Conservation (phyloP, 2,797 vertebrate species). For the Coregonus sp. region DNA sequence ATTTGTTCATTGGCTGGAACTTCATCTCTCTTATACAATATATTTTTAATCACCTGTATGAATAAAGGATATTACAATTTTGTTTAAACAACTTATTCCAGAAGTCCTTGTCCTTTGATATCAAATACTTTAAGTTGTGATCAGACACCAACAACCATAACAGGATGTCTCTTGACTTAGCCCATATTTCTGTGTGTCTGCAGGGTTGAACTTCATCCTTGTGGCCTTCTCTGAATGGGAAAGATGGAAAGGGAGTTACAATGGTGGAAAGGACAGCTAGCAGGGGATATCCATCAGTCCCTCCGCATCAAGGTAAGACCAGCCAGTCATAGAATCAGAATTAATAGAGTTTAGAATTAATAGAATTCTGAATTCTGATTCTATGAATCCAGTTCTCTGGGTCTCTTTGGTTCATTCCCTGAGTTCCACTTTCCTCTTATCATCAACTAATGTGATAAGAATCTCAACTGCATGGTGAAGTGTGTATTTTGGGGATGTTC, state of each 20-base stretch:
- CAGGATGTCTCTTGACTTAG: conserved; percentile 25
- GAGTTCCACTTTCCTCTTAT: neutral
- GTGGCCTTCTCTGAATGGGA: conserved; percentile 70
- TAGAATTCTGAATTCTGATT: too few relatives aligned
- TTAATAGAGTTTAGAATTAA: neutral
- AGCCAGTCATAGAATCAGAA: neutral
- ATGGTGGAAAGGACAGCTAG: conserved; percentile 88
- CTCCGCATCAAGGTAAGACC: conserved; percentile 83
- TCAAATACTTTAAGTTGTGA: neutral
- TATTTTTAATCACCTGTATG: too few relatives aligned
- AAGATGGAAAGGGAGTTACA: conserved; percentile 80
- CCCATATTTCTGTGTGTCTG: conserved; percentile 23
- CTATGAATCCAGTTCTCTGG: neutral
- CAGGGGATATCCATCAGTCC: conserved; percentile 82
- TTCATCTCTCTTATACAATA: too few relatives aligned
- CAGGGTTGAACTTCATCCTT: conserved; percentile 58
- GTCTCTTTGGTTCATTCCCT: neutral
- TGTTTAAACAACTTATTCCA: too few relatives aligned
- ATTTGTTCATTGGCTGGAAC: too few relatives aligned
- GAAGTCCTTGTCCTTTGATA: too few relatives aligned
- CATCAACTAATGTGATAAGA: neutral
- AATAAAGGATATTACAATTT: too few relatives aligned
- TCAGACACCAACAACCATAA: neutral
- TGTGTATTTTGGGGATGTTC: neutral
- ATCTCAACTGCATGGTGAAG: neutral